Conservation (phyloP, 2,888 invertebrate genomes). For the Formica aserva region DNA sequence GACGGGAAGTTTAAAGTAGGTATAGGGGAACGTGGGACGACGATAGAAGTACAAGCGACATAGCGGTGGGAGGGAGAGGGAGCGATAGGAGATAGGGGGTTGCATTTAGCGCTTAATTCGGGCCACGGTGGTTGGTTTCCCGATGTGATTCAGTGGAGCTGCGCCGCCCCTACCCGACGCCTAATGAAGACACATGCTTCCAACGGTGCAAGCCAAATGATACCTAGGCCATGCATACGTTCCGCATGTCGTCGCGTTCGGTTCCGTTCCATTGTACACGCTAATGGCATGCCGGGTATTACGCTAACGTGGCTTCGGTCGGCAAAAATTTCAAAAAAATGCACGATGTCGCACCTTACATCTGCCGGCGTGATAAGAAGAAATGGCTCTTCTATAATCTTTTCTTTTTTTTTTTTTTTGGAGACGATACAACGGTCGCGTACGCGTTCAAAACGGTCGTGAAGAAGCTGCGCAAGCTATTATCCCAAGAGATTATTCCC, state of each 20-base stretch:
- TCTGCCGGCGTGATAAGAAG: conserved; percentile 40
- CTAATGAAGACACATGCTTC: conserved; percentile 82
- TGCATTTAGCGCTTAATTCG: conserved; percentile 82
- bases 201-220: conserved; percentile 80
- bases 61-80: conserved; percentile 21
- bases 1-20: conserved; percentile 73
- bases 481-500: conserved; percentile 17
- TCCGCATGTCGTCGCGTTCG: conserved; percentile 76
- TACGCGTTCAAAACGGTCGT: neutral
- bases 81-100: conserved; percentile 62
- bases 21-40: conserved; percentile 33
- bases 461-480: neutral
- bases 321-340: conserved; percentile 61
- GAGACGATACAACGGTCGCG: neutral
- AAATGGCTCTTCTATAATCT: conserved; percentile 13
- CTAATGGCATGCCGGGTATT: conserved; percentile 72
- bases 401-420: neutral
- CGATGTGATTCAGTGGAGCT: conserved; percentile 80
- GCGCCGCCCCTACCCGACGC: conserved; percentile 76
- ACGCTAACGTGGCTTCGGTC: conserved; percentile 3
- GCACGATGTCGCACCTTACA: neutral
- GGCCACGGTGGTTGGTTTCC: conserved; percentile 78
- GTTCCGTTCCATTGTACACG: conserved; percentile 78
- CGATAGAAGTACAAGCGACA: conserved; percentile 52
- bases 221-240: conserved; percentile 78